Base-by-base conservation (phyloP, 2,797 vertebrate species). In the Luscinia megarhynchos region DNA sequence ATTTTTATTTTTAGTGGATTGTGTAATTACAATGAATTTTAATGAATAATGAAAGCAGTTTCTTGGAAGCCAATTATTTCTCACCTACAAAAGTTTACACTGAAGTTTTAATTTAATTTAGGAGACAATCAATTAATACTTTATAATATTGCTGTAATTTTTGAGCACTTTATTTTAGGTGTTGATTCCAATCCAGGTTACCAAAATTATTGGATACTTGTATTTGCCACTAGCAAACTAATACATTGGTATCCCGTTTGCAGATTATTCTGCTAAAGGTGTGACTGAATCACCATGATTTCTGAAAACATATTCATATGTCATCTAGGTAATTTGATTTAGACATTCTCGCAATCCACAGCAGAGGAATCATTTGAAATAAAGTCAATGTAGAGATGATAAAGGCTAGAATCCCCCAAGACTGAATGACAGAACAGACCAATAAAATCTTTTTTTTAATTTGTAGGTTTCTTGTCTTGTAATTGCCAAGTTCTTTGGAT, bases 81-180 rank as follows among this genome's bases (percentile, higher is more conserved):
- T 55, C 19, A 74, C 3, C 15, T 63, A 51, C 2, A 67, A 20
- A 84, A 46, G 14, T 30, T 89, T 55, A 30, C 21, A 51, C 2
- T 15, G 6, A 69, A 3, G 2, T 48, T 89, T 84, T 63, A 20
- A 24, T 34, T 77, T 77, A 3, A 76, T 80, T 86, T 59, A 74
- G 36, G 21, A 67, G 24, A n/a, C 38, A 38, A 38, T 38, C 11
- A 38, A 38, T 38, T 12, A 38, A 38, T 38, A 38, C 34, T 64
- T 73, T 73, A 43, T 51, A 16, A 74, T 76, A 66, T 8, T 32
- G 3, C 0, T 69, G 8, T 30, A 62, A 66, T 36, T 46, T 58
- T 3, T 80, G 21, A 84, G 29, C 1, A 30, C 0, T 4, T 75
- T 43, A 51, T 48, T 63, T 34, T 0, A 36, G 1, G 2, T 62